These are phyloP conservation scores for Tachina grossa DNA, from an alignment of 2,888 invertebrate genomes.

Conservation along the genomic window DNA sequence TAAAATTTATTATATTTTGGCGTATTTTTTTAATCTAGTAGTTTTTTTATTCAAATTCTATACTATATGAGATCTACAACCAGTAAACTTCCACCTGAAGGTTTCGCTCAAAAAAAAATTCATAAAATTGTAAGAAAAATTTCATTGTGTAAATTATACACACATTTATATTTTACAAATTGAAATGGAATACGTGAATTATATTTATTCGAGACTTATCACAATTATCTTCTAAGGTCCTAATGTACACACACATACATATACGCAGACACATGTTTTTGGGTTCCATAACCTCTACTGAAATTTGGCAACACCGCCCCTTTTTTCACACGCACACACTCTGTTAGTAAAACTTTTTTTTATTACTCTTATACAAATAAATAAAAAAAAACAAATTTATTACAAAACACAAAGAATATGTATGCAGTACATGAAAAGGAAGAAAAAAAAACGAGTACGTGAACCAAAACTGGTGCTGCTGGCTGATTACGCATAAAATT, in stretches of 20 bases:
- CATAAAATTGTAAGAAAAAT: too few species aligned
- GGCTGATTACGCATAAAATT: slow-evolving; percentile 64
- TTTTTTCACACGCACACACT: slow-evolving; percentile 1
- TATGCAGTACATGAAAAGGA: slow-evolving; percentile 32
- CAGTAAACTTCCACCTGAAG: too few species aligned
- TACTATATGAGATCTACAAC: too few species aligned
- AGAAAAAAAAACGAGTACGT: slow-evolving; percentile 57
- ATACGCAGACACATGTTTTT: not conserved
- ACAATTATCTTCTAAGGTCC: not conserved
- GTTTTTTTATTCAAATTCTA: too few species aligned
- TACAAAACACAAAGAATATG: slow-evolving; percentile 36
- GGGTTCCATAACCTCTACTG: not conserved
- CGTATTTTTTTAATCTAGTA: too few species aligned
- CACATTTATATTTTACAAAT: too few species aligned
- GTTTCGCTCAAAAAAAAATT: too few species aligned
- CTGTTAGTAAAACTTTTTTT: not conserved
- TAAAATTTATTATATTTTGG: too few species aligned
- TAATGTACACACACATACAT: not conserved
- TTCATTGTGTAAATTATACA: too few species aligned
- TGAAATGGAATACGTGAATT: too few species aligned
- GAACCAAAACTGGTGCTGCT: slow-evolving; percentile 62
- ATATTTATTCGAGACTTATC: too few species aligned
- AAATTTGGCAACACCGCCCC: slow-evolving; percentile 55
- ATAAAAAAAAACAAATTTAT: slow-evolving; percentile 5
- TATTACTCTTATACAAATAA: slow-evolving; percentile 21